Evolutionary conservation across 2,113 vertebrate species (phyloP).

Genomic region (Ctenodactylus gundi): DNA sequence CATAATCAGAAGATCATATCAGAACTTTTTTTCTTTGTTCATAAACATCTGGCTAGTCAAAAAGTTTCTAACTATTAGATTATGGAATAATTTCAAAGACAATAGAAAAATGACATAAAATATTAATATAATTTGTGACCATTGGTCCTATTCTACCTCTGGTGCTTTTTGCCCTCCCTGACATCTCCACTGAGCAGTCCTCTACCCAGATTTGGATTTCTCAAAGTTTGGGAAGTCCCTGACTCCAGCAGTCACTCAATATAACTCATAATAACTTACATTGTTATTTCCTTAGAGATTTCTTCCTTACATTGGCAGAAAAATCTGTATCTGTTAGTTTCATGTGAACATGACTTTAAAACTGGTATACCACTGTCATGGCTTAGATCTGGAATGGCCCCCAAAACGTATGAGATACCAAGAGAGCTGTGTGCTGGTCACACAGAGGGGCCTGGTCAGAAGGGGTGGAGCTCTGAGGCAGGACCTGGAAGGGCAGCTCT

Average conservation of each 20-base stretch:
- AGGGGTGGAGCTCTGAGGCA: no score
- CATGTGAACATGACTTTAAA: neutral
- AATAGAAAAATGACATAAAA: conserved; percentile 10
- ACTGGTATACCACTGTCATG: neutral
- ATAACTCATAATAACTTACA: no score
- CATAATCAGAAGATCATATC: neutral
- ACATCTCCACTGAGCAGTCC: neutral
- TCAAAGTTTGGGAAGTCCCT: neutral
- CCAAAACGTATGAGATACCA: no score
- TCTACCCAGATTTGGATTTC: neutral
- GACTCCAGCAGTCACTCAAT: neutral
- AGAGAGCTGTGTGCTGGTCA: no score
- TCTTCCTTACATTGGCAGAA: neutral
- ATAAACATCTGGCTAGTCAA: neutral
- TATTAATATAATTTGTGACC: neutral
- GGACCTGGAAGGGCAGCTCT: no score
- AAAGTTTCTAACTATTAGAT: neutral
- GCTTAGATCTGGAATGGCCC: no score
- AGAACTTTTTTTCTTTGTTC: neutral
- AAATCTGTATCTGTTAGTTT: neutral
- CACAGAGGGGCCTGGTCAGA: no score
- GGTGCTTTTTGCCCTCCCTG: neutral
- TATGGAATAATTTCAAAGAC: conserved; percentile 8
- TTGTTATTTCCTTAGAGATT: neutral
- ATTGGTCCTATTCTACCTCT: neutral